These are phyloP conservation scores for Harpagoxenus sublaevis DNA, from an alignment of 2,888 invertebrate genomes.

Conservation along the genomic window DNA sequence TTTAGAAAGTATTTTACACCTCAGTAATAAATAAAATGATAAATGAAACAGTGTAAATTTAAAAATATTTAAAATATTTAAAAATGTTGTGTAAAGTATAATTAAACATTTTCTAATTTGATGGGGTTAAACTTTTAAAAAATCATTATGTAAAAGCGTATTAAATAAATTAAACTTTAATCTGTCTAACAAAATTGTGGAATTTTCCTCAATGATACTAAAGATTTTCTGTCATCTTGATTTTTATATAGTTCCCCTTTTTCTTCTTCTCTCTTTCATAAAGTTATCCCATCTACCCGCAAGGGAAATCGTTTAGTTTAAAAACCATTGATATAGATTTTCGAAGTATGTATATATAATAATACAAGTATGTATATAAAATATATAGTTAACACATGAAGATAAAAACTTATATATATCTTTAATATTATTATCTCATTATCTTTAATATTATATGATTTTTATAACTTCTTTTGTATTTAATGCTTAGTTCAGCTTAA, in stretches of 20 bases:
- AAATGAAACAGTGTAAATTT: not conserved
- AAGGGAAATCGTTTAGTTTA: constrained; percentile 2
- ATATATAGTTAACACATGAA: not conserved
- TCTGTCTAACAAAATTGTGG: not conserved
- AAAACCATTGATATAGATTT: not conserved
- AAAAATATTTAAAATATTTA: not conserved
- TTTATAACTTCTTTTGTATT: not conserved
- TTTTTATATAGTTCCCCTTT: not conserved
- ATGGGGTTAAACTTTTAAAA: not conserved
- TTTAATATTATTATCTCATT: not conserved
- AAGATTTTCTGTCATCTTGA: not conserved
- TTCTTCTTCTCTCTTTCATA: not conserved
- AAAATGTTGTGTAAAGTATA: not conserved
- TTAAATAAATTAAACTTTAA: constrained; percentile 32
- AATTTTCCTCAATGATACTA: constrained; percentile 13
- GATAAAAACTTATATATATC: not conserved
- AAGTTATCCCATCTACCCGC: constrained; percentile 8
- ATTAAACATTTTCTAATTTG: constrained; percentile 7
- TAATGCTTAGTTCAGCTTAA: not conserved
- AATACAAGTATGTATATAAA: not conserved
- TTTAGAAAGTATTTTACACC: not conserved
- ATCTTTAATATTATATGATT: not conserved
- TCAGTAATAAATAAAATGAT: not conserved
- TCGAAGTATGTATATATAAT: not conserved
- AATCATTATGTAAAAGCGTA: not conserved